These are phyloP conservation scores for Hymenopus coronatus DNA, from an alignment of 2,888 invertebrate genomes.

Conservation along the genomic window DNA sequence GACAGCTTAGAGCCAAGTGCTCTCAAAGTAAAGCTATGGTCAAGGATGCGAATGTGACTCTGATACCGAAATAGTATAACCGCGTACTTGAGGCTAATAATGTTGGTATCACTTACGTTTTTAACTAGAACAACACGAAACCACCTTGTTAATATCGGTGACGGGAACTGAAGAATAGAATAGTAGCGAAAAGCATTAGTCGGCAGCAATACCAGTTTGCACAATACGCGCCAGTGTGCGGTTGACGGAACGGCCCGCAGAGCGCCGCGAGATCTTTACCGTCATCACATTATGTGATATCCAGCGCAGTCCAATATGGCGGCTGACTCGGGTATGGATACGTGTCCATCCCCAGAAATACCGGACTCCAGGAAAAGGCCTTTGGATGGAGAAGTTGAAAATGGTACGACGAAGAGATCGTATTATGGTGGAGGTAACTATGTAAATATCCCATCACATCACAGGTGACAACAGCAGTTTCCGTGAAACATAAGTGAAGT, in stretches of 20 bases:
- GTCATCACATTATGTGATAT: conserved; percentile 23
- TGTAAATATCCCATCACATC: background rate
- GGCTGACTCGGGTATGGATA: conserved; percentile 91
- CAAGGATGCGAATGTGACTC: background rate
- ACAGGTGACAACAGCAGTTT: background rate
- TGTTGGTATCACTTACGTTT: background rate
- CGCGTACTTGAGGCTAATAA: too few species aligned
- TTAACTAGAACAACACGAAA: background rate
- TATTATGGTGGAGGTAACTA: conserved; percentile 82
- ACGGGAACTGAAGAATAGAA: background rate
- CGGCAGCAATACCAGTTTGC: background rate
- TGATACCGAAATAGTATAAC: background rate
- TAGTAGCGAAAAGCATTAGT: background rate
- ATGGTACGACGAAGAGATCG: conserved; percentile 84
- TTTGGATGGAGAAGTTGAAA: conserved; percentile 81
- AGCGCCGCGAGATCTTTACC: conserved; percentile 2
- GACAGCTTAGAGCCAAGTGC: background rate
- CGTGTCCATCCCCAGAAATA: conserved; percentile 90
- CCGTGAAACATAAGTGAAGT: conserved; percentile 27
- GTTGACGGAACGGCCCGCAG: background rate
- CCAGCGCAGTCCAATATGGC: conserved; percentile 68
- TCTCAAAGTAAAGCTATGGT: background rate
- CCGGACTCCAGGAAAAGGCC: conserved; percentile 87
- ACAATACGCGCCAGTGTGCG: background rate
- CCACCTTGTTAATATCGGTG: too few species aligned